Conservation (phyloP, 2,888 invertebrate genomes). For the Sceliomorpha sp. region DNA sequence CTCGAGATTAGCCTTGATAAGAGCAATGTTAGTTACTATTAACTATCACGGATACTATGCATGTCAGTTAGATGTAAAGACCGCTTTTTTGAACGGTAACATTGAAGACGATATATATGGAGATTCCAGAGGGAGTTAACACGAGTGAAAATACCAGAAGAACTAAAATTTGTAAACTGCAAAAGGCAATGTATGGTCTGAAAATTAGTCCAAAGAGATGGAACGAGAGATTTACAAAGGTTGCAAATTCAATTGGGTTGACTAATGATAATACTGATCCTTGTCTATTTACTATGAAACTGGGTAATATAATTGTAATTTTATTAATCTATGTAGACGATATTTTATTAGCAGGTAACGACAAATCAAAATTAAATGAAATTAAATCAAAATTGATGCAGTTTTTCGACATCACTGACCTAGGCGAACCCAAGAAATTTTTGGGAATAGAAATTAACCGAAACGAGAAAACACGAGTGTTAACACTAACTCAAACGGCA, state of each 20-base stretch:
- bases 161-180: constrained; percentile 41
- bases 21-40: constrained; percentile 7
- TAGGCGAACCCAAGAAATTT: background rate
- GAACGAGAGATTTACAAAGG: constrained; percentile 37
- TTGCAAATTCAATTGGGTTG: constrained; percentile 30
- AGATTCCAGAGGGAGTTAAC: constrained; percentile 40
- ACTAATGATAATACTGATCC: constrained; percentile 36
- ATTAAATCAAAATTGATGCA: background rate
- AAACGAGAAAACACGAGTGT: constrained; percentile 1
- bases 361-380: constrained; percentile 1
- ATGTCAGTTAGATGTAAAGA: too few species aligned
- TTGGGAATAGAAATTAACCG: constrained; percentile 8
- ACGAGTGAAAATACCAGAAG: background rate
- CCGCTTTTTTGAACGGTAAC: too few species aligned
- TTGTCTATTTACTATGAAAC: constrained; percentile 50
- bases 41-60: too few species aligned
- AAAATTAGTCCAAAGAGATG: constrained; percentile 41
- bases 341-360: constrained; percentile 2
- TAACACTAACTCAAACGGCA: constrained; percentile 4
- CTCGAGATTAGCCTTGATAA: constrained; percentile 20
- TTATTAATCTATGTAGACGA: background rate
- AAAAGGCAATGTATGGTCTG: constrained; percentile 46
- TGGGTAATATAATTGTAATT: background rate
- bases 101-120: constrained; percentile 41
- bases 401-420: background rate